Conservation (phyloP, 2,888 invertebrate genomes). For the Tuberolachnus salignus region DNA sequence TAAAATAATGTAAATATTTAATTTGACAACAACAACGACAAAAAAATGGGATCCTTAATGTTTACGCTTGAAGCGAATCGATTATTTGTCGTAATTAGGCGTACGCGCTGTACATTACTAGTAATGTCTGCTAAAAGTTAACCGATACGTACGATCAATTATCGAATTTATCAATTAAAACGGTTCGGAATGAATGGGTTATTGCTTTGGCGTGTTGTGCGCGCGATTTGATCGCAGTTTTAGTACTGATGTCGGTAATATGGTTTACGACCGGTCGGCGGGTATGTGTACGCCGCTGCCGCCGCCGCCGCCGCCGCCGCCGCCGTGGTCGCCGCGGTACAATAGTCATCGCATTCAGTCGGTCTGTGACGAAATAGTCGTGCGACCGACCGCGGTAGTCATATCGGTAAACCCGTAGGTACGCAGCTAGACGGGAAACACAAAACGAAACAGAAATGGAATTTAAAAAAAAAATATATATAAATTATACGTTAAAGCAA, state of each 20-base stretch:
- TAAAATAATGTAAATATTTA: too few species aligned
- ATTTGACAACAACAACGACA: too few species aligned
- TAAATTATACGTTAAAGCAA: not conserved
- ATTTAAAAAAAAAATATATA: not conserved
- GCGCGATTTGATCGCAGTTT: constrained; percentile 31
- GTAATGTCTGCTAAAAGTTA: not conserved
- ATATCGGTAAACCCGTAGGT: not conserved
- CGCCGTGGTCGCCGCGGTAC: not conserved
- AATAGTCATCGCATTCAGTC: constrained; percentile 12
- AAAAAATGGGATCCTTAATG: too few species aligned
- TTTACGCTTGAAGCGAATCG: not conserved
- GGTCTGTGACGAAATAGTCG: constrained; percentile 43
- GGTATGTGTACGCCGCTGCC: not conserved
- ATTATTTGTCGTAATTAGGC: not conserved
- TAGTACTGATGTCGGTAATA: constrained; percentile 20
- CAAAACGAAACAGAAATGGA: constrained; percentile 14
- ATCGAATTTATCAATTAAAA: too few species aligned
- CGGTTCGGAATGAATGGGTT: not conserved
- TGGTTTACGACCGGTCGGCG: too few species aligned
- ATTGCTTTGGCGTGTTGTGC: constrained; percentile 10
- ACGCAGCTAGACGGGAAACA: constrained; percentile 25
- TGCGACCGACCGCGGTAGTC: not conserved
- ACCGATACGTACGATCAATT: too few species aligned
- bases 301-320: too few species aligned
- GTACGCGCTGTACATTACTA: not conserved